These are phyloP conservation scores for Nyctereutes procyonoides DNA, from an alignment of 2,113 vertebrate genomes.

Conservation along the genomic window DNA sequence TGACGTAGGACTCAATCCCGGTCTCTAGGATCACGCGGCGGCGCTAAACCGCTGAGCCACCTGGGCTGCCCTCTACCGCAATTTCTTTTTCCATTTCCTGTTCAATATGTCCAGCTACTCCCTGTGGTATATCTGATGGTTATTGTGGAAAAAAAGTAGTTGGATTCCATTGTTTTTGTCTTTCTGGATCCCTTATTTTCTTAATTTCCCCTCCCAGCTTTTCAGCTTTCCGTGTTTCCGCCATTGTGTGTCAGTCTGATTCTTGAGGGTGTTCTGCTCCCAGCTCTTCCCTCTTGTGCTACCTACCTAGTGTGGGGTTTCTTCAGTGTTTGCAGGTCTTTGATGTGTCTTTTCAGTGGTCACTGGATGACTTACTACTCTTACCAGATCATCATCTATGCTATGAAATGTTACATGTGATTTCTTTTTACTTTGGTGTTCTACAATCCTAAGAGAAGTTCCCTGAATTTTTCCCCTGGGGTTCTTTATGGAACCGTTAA, in stretches of 20 bases:
- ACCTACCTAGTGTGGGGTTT: not conserved
- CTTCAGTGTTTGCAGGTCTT: not conserved
- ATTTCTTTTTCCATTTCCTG: not conserved
- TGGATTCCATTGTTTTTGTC: not conserved
- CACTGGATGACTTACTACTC: not conserved
- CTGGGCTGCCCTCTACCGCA: not conserved
- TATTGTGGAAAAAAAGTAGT: not conserved
- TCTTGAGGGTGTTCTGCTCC: not conserved
- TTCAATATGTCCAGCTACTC: not conserved
- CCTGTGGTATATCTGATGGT: not conserved
- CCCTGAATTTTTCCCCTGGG: not conserved
- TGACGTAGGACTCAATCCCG: too few relatives aligned
- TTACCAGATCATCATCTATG: not conserved
- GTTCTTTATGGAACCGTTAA: slow-evolving; percentile 33
- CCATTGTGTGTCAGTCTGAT: not conserved
- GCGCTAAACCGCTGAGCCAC: too few relatives aligned
- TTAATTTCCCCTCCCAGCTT: not conserved
- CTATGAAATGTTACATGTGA: not conserved
- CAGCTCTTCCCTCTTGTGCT: not conserved
- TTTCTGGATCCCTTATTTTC: not conserved
- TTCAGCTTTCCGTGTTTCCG: not conserved
- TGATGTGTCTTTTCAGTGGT: slow-evolving; percentile 22
- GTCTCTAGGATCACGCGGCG: too few relatives aligned
- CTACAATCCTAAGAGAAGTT: not conserved
- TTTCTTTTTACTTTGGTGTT: slow-evolving; percentile 22